These are phyloP conservation scores for Cranoglanis bouderius DNA, from an alignment of 2,113 vertebrate species.

Conservation along the genomic window DNA sequence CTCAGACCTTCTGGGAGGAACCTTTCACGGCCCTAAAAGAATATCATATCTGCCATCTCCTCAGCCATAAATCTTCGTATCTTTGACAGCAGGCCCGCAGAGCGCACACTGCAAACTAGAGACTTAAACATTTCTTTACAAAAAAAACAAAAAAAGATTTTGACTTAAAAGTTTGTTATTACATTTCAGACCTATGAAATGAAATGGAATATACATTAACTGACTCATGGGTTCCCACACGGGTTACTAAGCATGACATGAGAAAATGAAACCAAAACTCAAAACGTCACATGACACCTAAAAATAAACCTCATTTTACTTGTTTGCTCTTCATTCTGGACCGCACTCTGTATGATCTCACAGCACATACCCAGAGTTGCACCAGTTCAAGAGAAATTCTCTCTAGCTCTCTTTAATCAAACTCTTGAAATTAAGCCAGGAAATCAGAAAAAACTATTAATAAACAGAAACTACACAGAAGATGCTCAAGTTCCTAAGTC, in stretches of 20 bases:
- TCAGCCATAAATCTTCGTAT: slow-evolving; percentile 51
- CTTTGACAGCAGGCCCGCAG: neutral
- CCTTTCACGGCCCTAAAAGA: slow-evolving; percentile 47
- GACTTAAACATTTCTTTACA: neutral
- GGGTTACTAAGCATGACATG: slow-evolving; percentile 46
- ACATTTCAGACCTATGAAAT: slow-evolving; percentile 33
- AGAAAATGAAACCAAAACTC: slow-evolving; percentile 54
- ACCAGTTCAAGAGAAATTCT: slow-evolving; percentile 61
- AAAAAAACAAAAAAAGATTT: neutral
- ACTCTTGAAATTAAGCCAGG: slow-evolving; percentile 62
- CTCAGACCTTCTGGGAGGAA: slow-evolving; percentile 33
- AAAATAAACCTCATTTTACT: slow-evolving; percentile 61
- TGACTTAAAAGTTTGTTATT: neutral
- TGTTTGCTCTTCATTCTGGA: slow-evolving; percentile 53
- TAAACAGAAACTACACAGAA: neutral
- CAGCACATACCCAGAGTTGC: slow-evolving; percentile 43
- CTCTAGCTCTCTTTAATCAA: slow-evolving; percentile 41
- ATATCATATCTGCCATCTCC: slow-evolving; percentile 52
- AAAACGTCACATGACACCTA: slow-evolving; percentile 57
- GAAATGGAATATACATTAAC: slow-evolving; percentile 52
- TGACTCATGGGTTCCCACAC: slow-evolving; percentile 30
- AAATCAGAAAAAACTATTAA: slow-evolving; percentile 48
- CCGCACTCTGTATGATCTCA: slow-evolving; percentile 45
- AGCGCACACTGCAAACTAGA: neutral
- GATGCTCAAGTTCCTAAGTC: slow-evolving; percentile 15